Evolutionary conservation across 2,113 vertebrate species (phyloP).

Genomic region (Notothenia rossii): DNA sequence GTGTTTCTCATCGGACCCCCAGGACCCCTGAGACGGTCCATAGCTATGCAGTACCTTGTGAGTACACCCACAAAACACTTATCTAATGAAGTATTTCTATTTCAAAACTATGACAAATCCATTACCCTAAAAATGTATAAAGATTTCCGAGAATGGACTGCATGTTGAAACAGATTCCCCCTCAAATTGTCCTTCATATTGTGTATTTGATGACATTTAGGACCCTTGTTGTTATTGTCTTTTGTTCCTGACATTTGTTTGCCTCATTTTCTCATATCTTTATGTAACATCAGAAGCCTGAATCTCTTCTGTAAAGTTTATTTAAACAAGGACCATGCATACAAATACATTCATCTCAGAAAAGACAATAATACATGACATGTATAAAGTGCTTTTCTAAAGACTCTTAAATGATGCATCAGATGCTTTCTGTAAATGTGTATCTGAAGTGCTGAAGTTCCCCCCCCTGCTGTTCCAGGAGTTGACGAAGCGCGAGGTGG

Average conservation of each 20-base stretch:
- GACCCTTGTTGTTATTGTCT: background rate
- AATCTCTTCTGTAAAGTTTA: too few relatives aligned
- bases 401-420: too few relatives aligned
- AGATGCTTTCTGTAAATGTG: background rate
- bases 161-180: too few relatives aligned
- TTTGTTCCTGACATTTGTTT: background rate
- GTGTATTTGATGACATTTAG: too few relatives aligned
- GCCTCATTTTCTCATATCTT: background rate
- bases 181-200: too few relatives aligned
- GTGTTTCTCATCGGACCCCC: constrained; percentile 97
- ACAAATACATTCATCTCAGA: too few relatives aligned
- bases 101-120: too few relatives aligned
- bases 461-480: constrained; percentile 82
- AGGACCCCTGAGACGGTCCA: constrained; percentile 92
- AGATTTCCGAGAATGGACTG: too few relatives aligned
- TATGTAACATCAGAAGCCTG: background rate
- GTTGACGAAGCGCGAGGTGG: constrained; percentile 93
- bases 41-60: constrained; percentile 99
- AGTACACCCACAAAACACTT: constrained; percentile 22
- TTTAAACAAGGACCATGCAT: too few relatives aligned
- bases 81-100: background rate
- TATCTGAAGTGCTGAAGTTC: background rate
- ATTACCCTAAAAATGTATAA: too few relatives aligned
- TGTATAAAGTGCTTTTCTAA: too few relatives aligned
- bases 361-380: too few relatives aligned